Evolutionary conservation across 2,888 invertebrate genomes (phyloP), one percentile per base, ranked within the genome.

Genomic region (Platypus cylindrus): DNA sequence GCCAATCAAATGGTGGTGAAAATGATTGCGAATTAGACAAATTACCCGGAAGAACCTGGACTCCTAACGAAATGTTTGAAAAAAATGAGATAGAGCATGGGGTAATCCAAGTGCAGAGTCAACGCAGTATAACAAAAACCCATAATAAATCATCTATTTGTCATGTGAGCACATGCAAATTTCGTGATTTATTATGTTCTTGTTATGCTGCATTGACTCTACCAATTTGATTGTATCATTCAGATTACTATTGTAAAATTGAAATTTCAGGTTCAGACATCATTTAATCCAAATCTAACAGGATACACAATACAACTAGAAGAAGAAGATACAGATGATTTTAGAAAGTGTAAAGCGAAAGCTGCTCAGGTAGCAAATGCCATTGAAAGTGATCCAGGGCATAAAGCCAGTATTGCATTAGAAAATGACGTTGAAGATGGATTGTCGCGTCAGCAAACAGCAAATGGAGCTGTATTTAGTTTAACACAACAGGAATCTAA

Each of bases 31-130:
- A 82, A 49, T 61, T 84, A 37, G 83, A 83, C 54, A 73, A 75
- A 46, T 73, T 79, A 63, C 91, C 91, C 67, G 95, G 95, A 38
- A n/a, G n/a, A n/a, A n/a, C n/a, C n/a, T 97, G 97, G 95, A 89
- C 93, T 67, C 82, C 84, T 2, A 78, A 83, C 60, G 94, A 95
- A 49, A 97, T 97, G 95, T 97, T 97, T 65, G 73, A 80, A 45
- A 86, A 81, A 59, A 95, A 95, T 65, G 87, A 89, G 59, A 74
- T 77, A 56, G 74, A 83, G 46, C 94, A 93, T 62, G 91, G 94
- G 34, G 89, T 95, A 7, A n/a, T n/a, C n/a, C n/a, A n/a, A 17
- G 17, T 14, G 5, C 9, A 26, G n/a, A n/a, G n/a, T n/a, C n/a
- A n/a, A n/a, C n/a, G n/a, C n/a, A 26, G 34, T 22, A 9, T 12